Base-by-base conservation (phyloP, 2,113 vertebrate species). In the Ceratotherium simum region DNA sequence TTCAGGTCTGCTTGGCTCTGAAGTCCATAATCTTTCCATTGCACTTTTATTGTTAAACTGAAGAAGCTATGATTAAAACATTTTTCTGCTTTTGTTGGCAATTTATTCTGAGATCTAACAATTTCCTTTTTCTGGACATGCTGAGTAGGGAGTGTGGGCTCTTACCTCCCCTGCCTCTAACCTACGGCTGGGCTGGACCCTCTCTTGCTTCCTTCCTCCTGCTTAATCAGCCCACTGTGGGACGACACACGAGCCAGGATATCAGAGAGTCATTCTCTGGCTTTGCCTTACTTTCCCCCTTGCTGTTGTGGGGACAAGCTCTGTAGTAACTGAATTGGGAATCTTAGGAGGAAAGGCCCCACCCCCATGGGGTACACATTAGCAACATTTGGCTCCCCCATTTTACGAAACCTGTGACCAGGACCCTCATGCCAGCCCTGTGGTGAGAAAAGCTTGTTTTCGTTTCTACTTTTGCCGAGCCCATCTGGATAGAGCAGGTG, bases 401-500 rank as follows among this genome's bases (percentile, higher is more conserved):
- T 1, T n/a, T 58, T 62, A 27, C 29, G 60, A 54, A 84, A 51
- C 36, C 36, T 51, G 17, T 64, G 76, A 56, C 16, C 21, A 33
- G n/a, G 56, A 36, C 54, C 31, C 62, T 48, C 16, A 20, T 0
- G 9, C 39, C 29, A 70, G 76, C 33, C 23, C 36, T 0, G 1
- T 56, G 89, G 72, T 88, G 95, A 97, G 69, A 95, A 97, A 88
- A 83, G 18, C 10, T 23, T 72, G 70, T 96, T 98, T 97, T 97
- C 96, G 64, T 96, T 98, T 98, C 97, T 97, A 88, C 81, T 97
- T 97, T 97, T 56, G 39, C 36, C 25, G 36, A 64, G 85, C 89
- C 88, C 96, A 98, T 96, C 98, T 98, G 97, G 42, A 10, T 39
- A 67, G 75, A 80, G 70, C 98, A 98, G 98, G 97, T 98, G 97